These are phyloP conservation scores for Macrobrachium rosenbergii DNA, from an alignment of 1,140 invertebrate genomes.

Conservation along the genomic window DNA sequence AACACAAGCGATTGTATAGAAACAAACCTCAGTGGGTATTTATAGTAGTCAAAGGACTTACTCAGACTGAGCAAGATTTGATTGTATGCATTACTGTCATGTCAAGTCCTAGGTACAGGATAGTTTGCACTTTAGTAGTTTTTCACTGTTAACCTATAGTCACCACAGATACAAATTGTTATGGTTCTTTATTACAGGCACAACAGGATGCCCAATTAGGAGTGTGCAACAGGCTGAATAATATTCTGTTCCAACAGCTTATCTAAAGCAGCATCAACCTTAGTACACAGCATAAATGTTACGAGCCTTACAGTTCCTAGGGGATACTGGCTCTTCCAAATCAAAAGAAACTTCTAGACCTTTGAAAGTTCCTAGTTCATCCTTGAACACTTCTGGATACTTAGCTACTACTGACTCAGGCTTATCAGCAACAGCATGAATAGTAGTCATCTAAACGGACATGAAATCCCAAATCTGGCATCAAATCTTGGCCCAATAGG, in stretches of 20 bases:
- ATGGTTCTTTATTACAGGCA: no score
- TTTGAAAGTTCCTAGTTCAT: slow-evolving; percentile 7
- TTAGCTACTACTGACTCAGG: no score
- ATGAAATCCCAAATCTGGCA: no score
- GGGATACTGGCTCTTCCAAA: slow-evolving; percentile 4
- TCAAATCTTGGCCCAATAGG: no score
- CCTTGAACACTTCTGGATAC: neutral
- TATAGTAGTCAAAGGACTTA: no score
- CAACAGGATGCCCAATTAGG: no score
- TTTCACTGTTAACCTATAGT: slow-evolving; percentile 23
- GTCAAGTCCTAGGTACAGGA: neutral
- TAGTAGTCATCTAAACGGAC: no score
- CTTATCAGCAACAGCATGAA: no score
- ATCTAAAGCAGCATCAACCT: slow-evolving; percentile 10
- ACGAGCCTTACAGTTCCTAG: slow-evolving; percentile 8
- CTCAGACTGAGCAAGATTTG: neutral
- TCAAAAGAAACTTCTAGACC: slow-evolving; percentile 5
- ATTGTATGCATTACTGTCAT: slow-evolving; percentile 16
- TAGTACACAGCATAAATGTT: neutral
- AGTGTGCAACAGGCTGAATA: slow-evolving; percentile 3
- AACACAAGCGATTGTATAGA: no score
- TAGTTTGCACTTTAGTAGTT: neutral
- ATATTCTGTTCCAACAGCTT: slow-evolving; percentile 7
- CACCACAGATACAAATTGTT: no score
- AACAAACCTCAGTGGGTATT: no score